These are phyloP conservation scores for Crossaster papposus DNA, from an alignment of 53 echinoderm and acorn worm genomes.

Conservation along the genomic window DNA sequence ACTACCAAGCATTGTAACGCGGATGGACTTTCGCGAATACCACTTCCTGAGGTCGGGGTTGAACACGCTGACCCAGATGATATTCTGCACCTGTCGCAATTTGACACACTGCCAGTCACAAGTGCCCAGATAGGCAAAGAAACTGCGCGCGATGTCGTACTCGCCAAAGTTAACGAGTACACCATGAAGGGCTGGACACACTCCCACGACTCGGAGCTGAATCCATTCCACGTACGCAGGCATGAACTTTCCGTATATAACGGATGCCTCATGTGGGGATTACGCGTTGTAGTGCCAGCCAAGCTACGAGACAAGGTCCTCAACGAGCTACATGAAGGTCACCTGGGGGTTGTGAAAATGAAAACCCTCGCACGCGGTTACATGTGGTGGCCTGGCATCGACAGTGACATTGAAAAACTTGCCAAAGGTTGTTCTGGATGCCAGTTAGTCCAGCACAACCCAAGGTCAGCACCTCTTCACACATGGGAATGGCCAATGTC, in stretches of 20 bases:
- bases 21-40: conserved; percentile 40
- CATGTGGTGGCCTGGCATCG: conserved; percentile 67
- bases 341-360: conserved; percentile 73
- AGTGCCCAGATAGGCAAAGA: conserved; percentile 43
- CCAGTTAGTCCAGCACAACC: conserved; percentile 31
- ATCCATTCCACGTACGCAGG: conserved; percentile 55
- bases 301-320: conserved; percentile 61
- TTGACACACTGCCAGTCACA: conserved; percentile 65
- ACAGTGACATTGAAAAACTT: conserved; percentile 64
- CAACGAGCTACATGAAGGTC: conserved; percentile 68
- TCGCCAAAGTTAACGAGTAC: conserved; percentile 56
- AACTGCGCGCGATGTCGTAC: conserved; percentile 43
- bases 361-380: conserved; percentile 59
- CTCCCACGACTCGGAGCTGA: conserved; percentile 30
- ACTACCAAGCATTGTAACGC: conserved; percentile 47
- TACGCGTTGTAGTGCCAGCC: conserved; percentile 58
- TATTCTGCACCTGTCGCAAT: conserved; percentile 36
- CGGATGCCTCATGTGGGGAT: too few relatives aligned
- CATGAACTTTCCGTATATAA: conserved; percentile 63
- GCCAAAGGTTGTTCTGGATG: conserved; percentile 67
- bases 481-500: conserved; percentile 67
- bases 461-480: conserved; percentile 65
- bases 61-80: conserved; percentile 35
- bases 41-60: conserved; percentile 15
- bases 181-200: conserved; percentile 67